Percentiles rank a stretch among this genome's conserved stretches.
phyloP scores from a whole-genome alignment of 2,888 invertebrate species.

The Aromia moschata region DNA sequence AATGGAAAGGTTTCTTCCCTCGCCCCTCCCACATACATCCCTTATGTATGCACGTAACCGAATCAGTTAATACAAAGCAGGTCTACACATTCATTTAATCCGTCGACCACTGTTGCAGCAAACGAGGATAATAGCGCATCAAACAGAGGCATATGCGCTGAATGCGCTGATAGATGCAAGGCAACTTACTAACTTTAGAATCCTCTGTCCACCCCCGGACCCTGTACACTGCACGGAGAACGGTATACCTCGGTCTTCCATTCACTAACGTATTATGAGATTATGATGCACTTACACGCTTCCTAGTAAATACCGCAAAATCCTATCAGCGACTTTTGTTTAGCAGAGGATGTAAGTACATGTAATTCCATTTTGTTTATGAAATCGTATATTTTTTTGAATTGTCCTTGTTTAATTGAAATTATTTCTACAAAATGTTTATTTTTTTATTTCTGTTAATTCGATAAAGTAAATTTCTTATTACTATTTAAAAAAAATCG shows the following conservation, averaged over 20 bases:
- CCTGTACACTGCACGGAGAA: conserved; percentile 36
- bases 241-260: conserved; percentile 43
- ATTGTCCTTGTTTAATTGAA: too few relatives aligned
- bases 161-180: conserved; percentile 37
- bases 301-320: conserved; percentile 55
- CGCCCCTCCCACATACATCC: too few relatives aligned
- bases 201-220: conserved; percentile 41
- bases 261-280: conserved; percentile 60
- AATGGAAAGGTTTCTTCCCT: too few relatives aligned
- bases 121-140: conserved; percentile 42
- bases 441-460: too few relatives aligned
- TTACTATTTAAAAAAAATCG: too few relatives aligned
- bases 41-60: too few relatives aligned
- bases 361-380: too few relatives aligned
- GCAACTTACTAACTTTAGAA: conserved; percentile 47
- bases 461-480: too few relatives aligned
- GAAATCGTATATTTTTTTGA: too few relatives aligned
- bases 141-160: conserved; percentile 39
- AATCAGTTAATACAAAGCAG: neutral
- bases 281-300: conserved; percentile 62
- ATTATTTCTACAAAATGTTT: too few relatives aligned
- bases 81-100: conserved; percentile 32
- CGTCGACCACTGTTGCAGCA: conserved; percentile 33
- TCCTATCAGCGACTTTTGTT: conserved; percentile 54
- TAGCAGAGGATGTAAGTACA: neutral